phyloP scores from a whole-genome alignment of 2,113 vertebrate species.

The Austrofundulus limnaeus region DNA sequence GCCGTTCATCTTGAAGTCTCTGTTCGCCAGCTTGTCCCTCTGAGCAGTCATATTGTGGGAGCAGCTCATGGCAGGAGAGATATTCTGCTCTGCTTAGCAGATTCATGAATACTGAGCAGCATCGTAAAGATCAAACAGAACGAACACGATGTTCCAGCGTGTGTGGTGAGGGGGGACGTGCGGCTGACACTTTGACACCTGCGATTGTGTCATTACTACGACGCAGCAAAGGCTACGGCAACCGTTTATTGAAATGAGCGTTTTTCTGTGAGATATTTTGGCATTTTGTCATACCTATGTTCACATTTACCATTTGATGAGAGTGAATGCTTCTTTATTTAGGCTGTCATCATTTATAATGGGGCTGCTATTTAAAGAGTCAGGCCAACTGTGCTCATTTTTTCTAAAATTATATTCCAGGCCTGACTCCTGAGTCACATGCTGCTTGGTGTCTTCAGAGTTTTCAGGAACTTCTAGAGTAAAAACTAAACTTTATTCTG shows the following conservation, averaged over 20 bases:
- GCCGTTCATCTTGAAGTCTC: constrained; percentile 61
- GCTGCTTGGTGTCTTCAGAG: constrained; percentile 9
- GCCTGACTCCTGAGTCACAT: constrained; percentile 25
- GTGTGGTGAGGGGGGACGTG: constrained; percentile 35
- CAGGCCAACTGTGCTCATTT: constrained; percentile 17
- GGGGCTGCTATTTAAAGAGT: constrained; percentile 26
- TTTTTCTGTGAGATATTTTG: constrained; percentile 34
- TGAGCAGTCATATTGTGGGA: constrained; percentile 63
- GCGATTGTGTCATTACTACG: constrained; percentile 53
- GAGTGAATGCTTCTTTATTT: constrained; percentile 42
- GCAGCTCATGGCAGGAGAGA: constrained; percentile 67
- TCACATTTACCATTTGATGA: constrained; percentile 45
- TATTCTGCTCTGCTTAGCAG: constrained; percentile 65
- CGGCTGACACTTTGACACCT: constrained; percentile 53
- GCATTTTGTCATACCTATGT: constrained; percentile 33
- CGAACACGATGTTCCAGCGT: constrained; percentile 38
- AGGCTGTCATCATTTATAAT: constrained; percentile 30
- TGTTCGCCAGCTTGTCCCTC: constrained; percentile 58
- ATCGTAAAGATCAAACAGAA: constrained; percentile 72
- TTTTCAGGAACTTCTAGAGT: constrained; percentile 41
- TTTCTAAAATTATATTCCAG: constrained; percentile 28
- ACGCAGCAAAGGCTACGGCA: constrained; percentile 7
- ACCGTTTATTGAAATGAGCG: constrained; percentile 61
- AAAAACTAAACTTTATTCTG: constrained; percentile 22
- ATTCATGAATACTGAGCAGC: constrained; percentile 74